Base-by-base conservation (phyloP, 2,888 invertebrate genomes). In the Crossocerus cetratus region DNA sequence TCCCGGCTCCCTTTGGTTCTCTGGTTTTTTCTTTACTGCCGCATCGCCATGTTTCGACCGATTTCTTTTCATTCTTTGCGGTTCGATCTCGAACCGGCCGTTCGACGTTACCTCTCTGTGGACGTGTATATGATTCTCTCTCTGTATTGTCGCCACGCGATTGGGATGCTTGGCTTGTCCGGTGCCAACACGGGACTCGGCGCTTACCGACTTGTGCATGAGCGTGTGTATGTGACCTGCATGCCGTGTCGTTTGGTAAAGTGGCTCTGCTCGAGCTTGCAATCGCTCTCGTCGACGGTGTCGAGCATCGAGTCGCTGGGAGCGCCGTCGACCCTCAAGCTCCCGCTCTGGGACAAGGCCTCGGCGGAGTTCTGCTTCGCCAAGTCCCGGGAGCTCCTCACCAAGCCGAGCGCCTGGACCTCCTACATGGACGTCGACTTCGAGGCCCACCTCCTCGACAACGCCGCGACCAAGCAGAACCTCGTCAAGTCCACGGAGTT, bases 321-420 rank as follows among this genome's bases (percentile, higher is more conserved):
- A 13, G 90, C 90, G 2, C 90, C 90, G 3, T 90, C 90, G 8
- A 91, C 91, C 0, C 76, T 91, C 56, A 90, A 93, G 74, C 91
- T 94, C 58, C 94, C 94, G 1, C 89, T 94, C 16, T 94, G 94
- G 92, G 94, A 94, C 88, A 94, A 94, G 87, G 94, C 94, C n/a
- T 94, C 93, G 13, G 94, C 94, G 0, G 94, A 94, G 88, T 94
- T 94, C 86, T 94, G 94, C 86, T 94, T 95, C 84, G 94, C 94
- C 45, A 94, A 94, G 84, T 94, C 94, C 0, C 93, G 94, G 3
- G 94, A 94, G 86, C 90, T 95, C 14, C 89, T 94, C 2, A 93
- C 93, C 45, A 93, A 93, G 61, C 94, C 94, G 0, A 88, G 84
- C 53, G 87, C 88, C 3, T 90, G 90, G 90, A 84, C 89, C 0